phyloP scores from a whole-genome alignment of 1,140 invertebrate genomes.

The Thaumetopoea pityocampa region DNA sequence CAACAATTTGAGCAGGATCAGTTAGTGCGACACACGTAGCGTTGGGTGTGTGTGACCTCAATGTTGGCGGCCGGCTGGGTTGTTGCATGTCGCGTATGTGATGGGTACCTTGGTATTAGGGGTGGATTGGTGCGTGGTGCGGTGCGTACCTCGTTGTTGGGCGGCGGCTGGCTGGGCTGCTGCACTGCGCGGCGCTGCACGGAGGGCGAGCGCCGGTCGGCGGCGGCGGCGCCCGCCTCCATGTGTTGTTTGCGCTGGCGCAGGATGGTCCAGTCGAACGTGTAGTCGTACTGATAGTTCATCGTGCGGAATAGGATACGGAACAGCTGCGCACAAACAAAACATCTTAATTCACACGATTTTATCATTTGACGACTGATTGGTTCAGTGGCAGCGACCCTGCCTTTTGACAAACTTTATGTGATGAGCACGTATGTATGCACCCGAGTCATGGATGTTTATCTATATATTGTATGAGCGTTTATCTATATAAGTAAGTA shows the following conservation, averaged over 20 bases:
- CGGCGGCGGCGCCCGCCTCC: conserved; percentile 40
- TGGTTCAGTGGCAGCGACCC: too few species aligned
- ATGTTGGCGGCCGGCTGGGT: background rate
- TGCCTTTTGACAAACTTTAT: too few species aligned
- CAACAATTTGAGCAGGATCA: too few species aligned
- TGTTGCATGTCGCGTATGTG: background rate
- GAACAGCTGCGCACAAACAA: conserved; percentile 80
- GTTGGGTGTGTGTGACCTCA: too few species aligned
- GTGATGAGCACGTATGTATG: too few species aligned
- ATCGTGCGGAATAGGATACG: conserved; percentile 99
- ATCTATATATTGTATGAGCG: too few species aligned
- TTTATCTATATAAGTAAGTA: too few species aligned
- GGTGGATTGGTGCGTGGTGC: background rate
- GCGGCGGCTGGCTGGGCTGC: conserved; percentile 57
- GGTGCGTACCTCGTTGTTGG: conserved; percentile 51
- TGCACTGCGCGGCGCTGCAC: conserved; percentile 54
- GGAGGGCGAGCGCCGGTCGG: conserved; percentile 56
- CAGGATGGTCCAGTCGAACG: conserved; percentile 99
- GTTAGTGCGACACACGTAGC: too few species aligned
- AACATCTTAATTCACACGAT: background rate
- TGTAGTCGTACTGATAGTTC: conserved; percentile 99
- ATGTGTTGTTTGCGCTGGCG: conserved; percentile 85
- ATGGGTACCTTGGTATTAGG: background rate
- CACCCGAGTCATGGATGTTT: too few species aligned
- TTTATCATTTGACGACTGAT: background rate